phyloP scores from a whole-genome alignment of 2,888 invertebrate genomes.

The Octodonta nipae region DNA sequence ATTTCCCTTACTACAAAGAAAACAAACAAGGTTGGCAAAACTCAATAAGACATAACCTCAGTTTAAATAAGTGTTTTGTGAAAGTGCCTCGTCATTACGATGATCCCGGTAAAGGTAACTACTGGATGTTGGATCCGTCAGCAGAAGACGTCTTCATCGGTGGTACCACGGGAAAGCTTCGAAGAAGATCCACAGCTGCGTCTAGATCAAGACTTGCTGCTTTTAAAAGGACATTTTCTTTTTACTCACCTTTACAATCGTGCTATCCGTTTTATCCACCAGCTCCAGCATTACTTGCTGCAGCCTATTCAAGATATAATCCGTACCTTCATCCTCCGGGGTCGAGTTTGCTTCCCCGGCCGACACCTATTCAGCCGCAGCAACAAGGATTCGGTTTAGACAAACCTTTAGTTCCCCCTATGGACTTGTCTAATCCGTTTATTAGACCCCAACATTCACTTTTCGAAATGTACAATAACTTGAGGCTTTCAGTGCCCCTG shows the following conservation, averaged over 20 bases:
- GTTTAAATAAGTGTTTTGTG: slow-evolving; percentile 95
- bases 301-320: slow-evolving; percentile 54
- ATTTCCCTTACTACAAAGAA: slow-evolving; percentile 95
- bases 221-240: slow-evolving; percentile 67
- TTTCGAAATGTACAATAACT: slow-evolving; percentile 24
- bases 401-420: slow-evolving; percentile 4
- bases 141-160: slow-evolving; percentile 95
- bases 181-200: slow-evolving; percentile 80
- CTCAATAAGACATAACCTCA: slow-evolving; percentile 92
- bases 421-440: slow-evolving; percentile 13
- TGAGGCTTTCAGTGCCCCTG: slow-evolving; percentile 21
- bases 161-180: slow-evolving; percentile 89
- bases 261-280: slow-evolving; percentile 31
- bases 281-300: slow-evolving; percentile 40
- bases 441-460: slow-evolving; percentile 20
- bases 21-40: slow-evolving; percentile 99
- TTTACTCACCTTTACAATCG: slow-evolving; percentile 46
- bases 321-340: slow-evolving; percentile 41
- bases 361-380: slow-evolving; percentile 37
- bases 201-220: slow-evolving; percentile 80
- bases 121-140: slow-evolving; percentile 97
- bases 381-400: slow-evolving; percentile 15
- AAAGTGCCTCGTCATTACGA: slow-evolving; percentile 97
- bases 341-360: slow-evolving; percentile 33
- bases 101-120: slow-evolving; percentile 98